phyloP scores from a whole-genome alignment of 2,797 vertebrate genomes.

The Chelonia mydas region DNA sequence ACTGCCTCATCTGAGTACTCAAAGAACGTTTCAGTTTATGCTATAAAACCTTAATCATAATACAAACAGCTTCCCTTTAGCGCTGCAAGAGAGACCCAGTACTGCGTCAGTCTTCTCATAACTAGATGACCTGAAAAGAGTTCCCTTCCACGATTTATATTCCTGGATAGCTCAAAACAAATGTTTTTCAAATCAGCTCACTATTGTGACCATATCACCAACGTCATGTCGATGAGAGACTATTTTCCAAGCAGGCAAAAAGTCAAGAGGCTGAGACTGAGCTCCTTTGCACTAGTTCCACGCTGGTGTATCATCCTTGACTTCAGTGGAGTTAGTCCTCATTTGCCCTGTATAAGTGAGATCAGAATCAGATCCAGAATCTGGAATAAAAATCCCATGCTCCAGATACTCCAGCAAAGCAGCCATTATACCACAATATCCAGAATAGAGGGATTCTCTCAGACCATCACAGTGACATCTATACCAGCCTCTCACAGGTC shows the following conservation, averaged over 20 bases:
- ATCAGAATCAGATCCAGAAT: neutral
- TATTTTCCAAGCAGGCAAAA: neutral
- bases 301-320: accelerated
- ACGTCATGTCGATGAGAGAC: neutral
- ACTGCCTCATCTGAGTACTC: slow-evolving; percentile 69
- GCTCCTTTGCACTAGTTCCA: neutral
- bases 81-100: neutral
- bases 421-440: neutral
- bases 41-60: slow-evolving; percentile 79
- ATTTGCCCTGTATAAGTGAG: neutral
- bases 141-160: neutral
- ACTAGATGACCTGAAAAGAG: neutral
- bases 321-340: neutral
- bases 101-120: neutral
- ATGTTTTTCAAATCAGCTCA: neutral
- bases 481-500: neutral
- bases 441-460: neutral
- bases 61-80: slow-evolving; percentile 73
- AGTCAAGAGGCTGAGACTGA: neutral
- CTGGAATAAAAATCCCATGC: neutral
- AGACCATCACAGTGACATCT: neutral
- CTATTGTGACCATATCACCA: neutral
- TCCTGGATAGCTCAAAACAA: neutral
- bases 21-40: slow-evolving; percentile 78
- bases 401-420: accelerated